Base-by-base conservation (phyloP, 2,888 invertebrate species). In the Pherbina coryleti region DNA sequence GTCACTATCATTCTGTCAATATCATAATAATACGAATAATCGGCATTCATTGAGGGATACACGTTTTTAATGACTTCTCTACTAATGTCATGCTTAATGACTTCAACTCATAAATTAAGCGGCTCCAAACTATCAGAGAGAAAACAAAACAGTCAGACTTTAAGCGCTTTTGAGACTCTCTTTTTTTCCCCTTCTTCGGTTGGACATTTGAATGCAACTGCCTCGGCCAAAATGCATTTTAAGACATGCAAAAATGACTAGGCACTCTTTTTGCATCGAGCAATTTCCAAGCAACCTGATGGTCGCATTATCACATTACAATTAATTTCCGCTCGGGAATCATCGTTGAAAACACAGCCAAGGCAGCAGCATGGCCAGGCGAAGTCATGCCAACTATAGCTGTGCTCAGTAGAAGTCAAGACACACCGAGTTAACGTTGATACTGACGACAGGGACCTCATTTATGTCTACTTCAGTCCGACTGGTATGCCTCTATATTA, bases 281-380 rank as follows among this genome's bases (percentile, higher is more conserved):
- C 25, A 25, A 71, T 11, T 55, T 71, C 70, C 31, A 53, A 22
- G 28, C 70, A 70, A 53, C 53, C 53, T 70, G 51, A 49, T 70
- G 55, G 70, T 17, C n/a, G 25, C 28, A 51, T 71, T 51, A 71
- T 17, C 22, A 49, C 44, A 69, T 51, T 51, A 71, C 71, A 71
- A 71, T 71, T 71, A 71, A 71, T 71, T 71, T 71, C 71, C 71
- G 71, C 34, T 53, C 51, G 71, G 53, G 53, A 71, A 71, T 44
- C 71, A n/a, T 71, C n/a, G 51, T 31, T 22, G 25, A 19, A 31
- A 34, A 19, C n/a, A 66, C 17, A 62, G 25, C 34, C 37, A 66
- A 66, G 37, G 14, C 9, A 5, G 14, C 9, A 5, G 22, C 67
- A 11, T 25, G 49, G 5, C 25, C 22, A 66, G 19, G 11, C 25